phyloP scores from a whole-genome alignment of 2,888 invertebrate genomes.

The Bibio marci region DNA sequence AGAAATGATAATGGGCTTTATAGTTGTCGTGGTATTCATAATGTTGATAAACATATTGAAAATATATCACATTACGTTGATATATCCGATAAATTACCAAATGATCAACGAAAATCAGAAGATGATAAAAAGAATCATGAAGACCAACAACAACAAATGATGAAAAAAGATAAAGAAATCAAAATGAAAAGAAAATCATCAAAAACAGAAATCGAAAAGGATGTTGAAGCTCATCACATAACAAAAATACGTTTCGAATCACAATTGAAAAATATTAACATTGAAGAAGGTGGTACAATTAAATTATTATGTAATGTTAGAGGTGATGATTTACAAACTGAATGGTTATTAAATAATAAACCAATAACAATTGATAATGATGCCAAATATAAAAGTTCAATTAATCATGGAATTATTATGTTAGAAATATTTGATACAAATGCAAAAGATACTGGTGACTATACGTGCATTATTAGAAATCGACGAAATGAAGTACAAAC shows the following conservation, averaged over 20 bases:
- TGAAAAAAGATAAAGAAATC: background rate
- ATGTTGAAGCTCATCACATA: background rate
- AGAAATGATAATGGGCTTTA: conserved; percentile 53
- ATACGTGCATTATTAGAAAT: conserved; percentile 60
- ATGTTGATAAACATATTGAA: conserved; percentile 34
- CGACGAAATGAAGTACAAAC: conserved; percentile 49
- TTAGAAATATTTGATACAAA: conserved; percentile 54
- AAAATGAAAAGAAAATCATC: background rate
- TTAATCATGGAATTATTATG: conserved; percentile 49
- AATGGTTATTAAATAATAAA: conserved; percentile 57
- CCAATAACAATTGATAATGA: conserved; percentile 27
- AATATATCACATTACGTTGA: conserved; percentile 18
- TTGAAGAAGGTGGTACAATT: conserved; percentile 53
- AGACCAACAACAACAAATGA: background rate
- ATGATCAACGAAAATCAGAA: background rate
- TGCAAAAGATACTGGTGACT: conserved; percentile 55
- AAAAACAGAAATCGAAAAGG: background rate
- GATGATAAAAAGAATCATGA: background rate
- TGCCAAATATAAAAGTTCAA: conserved; percentile 33
- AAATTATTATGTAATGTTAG: conserved; percentile 63
- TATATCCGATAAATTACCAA: conserved; percentile 16
- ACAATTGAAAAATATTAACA: conserved; percentile 53
- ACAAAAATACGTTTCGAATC: conserved; percentile 45
- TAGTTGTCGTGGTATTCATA: conserved; percentile 58
- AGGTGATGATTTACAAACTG: conserved; percentile 48